Evolutionary conservation across 2,113 vertebrate species (phyloP).

Genomic region (Vulpes lagopus): DNA sequence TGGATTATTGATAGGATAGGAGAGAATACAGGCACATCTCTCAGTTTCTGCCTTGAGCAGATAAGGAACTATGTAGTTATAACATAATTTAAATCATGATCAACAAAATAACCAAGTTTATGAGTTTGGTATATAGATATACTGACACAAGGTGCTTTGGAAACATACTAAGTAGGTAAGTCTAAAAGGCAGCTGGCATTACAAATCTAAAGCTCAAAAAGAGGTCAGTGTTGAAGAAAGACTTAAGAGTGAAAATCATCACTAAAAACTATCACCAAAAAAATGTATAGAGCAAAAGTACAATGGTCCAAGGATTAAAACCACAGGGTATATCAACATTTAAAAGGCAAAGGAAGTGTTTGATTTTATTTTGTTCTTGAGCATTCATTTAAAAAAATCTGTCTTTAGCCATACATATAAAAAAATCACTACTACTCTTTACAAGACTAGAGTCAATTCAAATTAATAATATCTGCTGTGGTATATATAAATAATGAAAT

Average conservation of each 20-base stretch:
- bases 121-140: neutral
- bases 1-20: neutral
- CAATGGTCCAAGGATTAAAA: neutral
- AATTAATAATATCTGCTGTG: neutral
- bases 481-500: neutral
- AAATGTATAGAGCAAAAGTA: neutral
- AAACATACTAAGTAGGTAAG: neutral
- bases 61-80: neutral
- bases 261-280: neutral
- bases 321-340: neutral
- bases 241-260: slow-evolving; percentile 1
- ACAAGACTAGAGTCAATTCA: neutral
- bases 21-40: neutral
- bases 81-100: neutral
- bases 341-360: neutral
- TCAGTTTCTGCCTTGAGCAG: slow-evolving; percentile 32
- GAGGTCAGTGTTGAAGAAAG: neutral
- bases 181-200: neutral
- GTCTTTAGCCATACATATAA: neutral
- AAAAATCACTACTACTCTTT: slow-evolving; percentile 36
- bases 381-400: slow-evolving; percentile 8
- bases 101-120: neutral
- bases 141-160: neutral
- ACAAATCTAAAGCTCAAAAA: slow-evolving; percentile 4
- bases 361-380: slow-evolving; percentile 32